Conservation (phyloP, 2,888 invertebrate genomes). For the Tetragonisca angustula region DNA sequence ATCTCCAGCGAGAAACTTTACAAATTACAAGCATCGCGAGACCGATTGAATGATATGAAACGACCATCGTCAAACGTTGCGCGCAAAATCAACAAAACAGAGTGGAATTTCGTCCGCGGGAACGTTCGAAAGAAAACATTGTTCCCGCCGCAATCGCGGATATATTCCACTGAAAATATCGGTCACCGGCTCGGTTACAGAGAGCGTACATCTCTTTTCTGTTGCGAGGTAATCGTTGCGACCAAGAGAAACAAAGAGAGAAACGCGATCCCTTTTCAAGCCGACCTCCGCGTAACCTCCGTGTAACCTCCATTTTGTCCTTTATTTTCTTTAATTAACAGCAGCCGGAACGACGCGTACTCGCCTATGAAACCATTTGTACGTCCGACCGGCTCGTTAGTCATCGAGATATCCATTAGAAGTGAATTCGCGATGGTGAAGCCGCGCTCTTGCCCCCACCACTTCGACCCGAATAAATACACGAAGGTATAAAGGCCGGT, state of each 20-base stretch:
- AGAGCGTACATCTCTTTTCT: too few relatives aligned
- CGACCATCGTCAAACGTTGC: too few relatives aligned
- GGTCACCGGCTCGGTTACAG: too few relatives aligned
- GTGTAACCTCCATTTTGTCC: slow-evolving; percentile 21
- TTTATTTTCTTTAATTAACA: slow-evolving; percentile 52
- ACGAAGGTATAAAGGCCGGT: slow-evolving; percentile 52
- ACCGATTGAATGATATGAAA: too few relatives aligned
- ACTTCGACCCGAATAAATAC: slow-evolving; percentile 16
- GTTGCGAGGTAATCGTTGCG: background rate
- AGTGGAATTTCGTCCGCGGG: too few relatives aligned
- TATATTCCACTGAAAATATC: too few relatives aligned
- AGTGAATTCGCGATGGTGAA: slow-evolving; percentile 15
- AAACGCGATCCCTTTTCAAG: slow-evolving; percentile 3
- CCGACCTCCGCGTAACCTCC: background rate
- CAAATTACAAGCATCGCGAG: too few relatives aligned
- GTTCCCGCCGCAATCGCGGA: too few relatives aligned
- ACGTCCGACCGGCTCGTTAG: slow-evolving; percentile 24
- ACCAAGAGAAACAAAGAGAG: background rate
- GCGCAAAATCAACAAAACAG: too few relatives aligned
- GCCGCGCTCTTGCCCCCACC: background rate
- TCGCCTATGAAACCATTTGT: slow-evolving; percentile 18
- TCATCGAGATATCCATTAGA: slow-evolving; percentile 57
- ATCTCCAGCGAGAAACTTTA: too few relatives aligned
- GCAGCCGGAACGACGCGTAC: slow-evolving; percentile 11
- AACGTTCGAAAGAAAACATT: too few relatives aligned